These are phyloP conservation scores for Nyctalus aviator DNA, from an alignment of 2,797 vertebrate genomes.

Conservation along the genomic window DNA sequence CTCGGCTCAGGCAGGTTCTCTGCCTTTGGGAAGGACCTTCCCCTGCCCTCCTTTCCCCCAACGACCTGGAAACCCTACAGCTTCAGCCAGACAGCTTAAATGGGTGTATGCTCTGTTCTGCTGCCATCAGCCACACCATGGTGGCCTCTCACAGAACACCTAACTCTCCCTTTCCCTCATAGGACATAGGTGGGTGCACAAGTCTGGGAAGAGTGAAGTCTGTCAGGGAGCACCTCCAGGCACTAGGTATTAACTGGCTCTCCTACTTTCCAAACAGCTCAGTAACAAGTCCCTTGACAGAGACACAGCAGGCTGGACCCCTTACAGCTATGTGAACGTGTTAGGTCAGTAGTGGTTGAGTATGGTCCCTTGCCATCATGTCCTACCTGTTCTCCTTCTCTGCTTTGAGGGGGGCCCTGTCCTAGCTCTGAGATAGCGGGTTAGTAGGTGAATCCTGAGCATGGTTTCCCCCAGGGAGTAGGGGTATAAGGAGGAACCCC, in stretches of 20 bases:
- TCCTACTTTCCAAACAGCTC: constrained; percentile 90
- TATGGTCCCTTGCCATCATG: not conserved
- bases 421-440: not conserved
- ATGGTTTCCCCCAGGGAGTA: not conserved
- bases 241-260: constrained; percentile 84
- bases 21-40: too few species aligned
- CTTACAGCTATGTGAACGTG: constrained; percentile 96
- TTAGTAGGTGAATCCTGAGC: not conserved
- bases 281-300: constrained; percentile 90
- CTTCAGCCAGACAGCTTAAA: not conserved
- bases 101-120: not conserved
- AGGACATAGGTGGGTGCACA: not conserved
- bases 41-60: not conserved
- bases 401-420: not conserved
- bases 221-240: constrained; percentile 18
- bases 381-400: not conserved
- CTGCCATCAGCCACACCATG: not conserved
- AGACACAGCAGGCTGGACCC: constrained; percentile 94
- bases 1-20: not conserved
- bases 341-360: constrained; percentile 92
- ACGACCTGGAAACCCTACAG: not conserved
- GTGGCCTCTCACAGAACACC: not conserved
- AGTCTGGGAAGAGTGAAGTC: constrained; percentile 85
- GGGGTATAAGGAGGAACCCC: not conserved
- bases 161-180: not conserved